Evolutionary conservation across 2,888 invertebrate genomes (phyloP).

Genomic region (Amphipyra tragopoginis): DNA sequence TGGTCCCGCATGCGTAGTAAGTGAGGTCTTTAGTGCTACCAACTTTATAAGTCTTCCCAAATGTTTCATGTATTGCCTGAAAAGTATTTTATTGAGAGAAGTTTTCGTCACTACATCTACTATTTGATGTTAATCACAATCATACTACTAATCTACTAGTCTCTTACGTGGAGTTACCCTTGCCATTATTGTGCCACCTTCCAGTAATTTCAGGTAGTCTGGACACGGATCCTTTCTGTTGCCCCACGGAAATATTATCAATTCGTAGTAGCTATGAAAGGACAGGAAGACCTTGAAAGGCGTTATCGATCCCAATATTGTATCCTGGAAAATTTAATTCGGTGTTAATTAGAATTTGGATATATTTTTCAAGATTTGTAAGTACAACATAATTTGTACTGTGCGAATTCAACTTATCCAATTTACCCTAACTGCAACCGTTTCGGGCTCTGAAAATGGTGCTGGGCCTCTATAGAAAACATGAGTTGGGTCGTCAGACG

Average conservation of each 20-base stretch:
- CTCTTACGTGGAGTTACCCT: conserved; percentile 77
- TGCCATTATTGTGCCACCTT: conserved; percentile 81
- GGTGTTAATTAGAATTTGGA: too few species aligned
- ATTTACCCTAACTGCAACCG: conserved; percentile 90
- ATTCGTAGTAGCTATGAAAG: conserved; percentile 84
- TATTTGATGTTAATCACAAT: background rate
- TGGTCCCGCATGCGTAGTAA: conserved; percentile 83
- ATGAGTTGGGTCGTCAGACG: conserved; percentile 94
- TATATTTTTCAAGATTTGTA: too few species aligned
- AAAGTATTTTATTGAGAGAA: conserved; percentile 41
- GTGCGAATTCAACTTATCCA: background rate
- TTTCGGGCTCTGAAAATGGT: conserved; percentile 97
- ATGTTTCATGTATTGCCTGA: conserved; percentile 81
- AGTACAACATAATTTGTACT: too few species aligned
- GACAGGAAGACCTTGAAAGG: conserved; percentile 84
- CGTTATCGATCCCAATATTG: conserved; percentile 75
- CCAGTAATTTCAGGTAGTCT: conserved; percentile 78
- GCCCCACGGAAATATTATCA: conserved; percentile 87
- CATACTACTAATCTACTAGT: conserved; percentile 42
- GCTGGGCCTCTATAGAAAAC: conserved; percentile 94
- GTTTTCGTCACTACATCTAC: background rate
- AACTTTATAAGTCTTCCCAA: conserved; percentile 81
- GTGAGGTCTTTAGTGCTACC: conserved; percentile 84
- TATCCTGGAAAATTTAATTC: conserved; percentile 69
- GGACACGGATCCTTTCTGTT: conserved; percentile 79